Conservation (phyloP, 2,888 invertebrate genomes). For the Andricus curvator region DNA sequence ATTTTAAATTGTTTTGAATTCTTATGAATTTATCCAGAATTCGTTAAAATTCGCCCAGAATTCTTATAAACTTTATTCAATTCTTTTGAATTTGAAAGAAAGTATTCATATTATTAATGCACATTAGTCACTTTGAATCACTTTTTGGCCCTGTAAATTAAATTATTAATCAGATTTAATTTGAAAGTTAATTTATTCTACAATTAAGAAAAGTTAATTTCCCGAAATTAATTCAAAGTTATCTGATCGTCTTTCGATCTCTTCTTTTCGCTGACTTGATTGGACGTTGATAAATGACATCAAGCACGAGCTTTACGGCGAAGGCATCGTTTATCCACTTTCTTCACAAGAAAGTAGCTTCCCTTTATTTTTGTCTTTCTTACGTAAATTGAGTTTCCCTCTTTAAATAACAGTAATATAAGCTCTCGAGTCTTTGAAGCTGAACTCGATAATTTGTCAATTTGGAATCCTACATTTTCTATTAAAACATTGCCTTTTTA, state of each 20-base stretch:
- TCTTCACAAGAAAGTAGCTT: background rate
- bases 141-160: background rate
- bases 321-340: conserved; percentile 25
- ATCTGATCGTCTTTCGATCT: conserved; percentile 29
- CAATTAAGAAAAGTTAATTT: background rate
- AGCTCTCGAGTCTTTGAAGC: background rate
- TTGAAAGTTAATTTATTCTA: background rate
- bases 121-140: no score
- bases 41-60: no score
- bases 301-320: background rate
- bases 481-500: no score
- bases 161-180: background rate
- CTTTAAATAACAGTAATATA: background rate
- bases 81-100: no score
- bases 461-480: no score
- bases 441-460: background rate
- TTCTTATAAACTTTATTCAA: no score
- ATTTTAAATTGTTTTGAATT: no score
- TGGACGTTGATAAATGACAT: conserved; percentile 36
- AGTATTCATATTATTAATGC: no score
- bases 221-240: conserved; percentile 6
- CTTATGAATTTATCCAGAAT: no score
- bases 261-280: conserved; percentile 9
- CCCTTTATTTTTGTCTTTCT: background rate
- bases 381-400: conserved; percentile 18